These are phyloP conservation scores for Mobula hypostoma DNA, from an alignment of 2,113 vertebrate species.

Conservation along the genomic window DNA sequence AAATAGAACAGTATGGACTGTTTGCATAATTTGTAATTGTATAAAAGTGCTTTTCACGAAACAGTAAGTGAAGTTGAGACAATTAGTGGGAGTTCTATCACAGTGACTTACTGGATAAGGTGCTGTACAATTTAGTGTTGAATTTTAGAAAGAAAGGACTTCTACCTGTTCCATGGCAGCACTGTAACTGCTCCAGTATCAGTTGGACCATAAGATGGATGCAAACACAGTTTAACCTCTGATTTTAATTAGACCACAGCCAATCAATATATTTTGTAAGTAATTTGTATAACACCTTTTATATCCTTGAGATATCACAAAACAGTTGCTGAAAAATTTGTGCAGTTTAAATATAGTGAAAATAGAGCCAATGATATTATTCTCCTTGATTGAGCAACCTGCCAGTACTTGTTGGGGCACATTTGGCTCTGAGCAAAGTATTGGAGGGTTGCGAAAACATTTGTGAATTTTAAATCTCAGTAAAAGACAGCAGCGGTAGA, in stretches of 20 bases:
- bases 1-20: neutral
- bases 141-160: neutral
- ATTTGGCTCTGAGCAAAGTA: too few species aligned
- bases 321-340: neutral
- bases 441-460: neutral
- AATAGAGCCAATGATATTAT: neutral
- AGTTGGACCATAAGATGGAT: too few species aligned
- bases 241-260: neutral
- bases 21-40: neutral
- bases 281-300: neutral
- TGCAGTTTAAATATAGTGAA: neutral
- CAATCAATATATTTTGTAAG: neutral
- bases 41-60: neutral
- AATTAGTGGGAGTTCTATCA: neutral
- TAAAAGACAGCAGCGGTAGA: neutral
- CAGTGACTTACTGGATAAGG: neutral
- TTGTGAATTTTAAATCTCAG: neutral
- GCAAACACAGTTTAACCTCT: too few species aligned
- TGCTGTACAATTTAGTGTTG: neutral
- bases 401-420: neutral
- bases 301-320: neutral
- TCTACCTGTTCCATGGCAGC: neutral
- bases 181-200: too few species aligned
- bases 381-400: neutral
- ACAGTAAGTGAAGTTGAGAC: neutral